These are phyloP conservation scores for Ptiloglossa arizonensis DNA, from an alignment of 1,140 invertebrate genomes.

Conservation along the genomic window DNA sequence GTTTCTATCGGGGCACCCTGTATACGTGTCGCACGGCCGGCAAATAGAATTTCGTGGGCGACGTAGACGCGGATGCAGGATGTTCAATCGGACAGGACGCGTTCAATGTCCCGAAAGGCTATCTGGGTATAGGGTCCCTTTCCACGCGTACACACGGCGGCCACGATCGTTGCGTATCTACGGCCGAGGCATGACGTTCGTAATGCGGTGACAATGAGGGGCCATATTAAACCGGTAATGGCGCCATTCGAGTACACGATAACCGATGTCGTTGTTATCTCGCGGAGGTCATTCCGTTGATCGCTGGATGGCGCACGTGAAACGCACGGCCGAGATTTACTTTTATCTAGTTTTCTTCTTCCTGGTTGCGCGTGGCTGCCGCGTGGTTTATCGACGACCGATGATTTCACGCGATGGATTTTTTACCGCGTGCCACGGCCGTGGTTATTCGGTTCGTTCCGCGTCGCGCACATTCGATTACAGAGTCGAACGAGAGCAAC, in stretches of 20 bases:
- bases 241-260: slow-evolving; percentile 60
- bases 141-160: slow-evolving; percentile 15
- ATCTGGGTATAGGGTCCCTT: slow-evolving; percentile 70
- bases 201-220: slow-evolving; percentile 62
- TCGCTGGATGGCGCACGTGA: background rate
- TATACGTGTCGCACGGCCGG: slow-evolving; percentile 34
- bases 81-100: slow-evolving; percentile 76
- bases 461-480: background rate
- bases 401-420: background rate
- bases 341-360: slow-evolving; percentile 19
- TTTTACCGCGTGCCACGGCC: no score
- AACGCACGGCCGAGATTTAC: slow-evolving; percentile 4
- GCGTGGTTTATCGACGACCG: background rate
- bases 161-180: background rate
- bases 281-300: slow-evolving; percentile 8
- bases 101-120: slow-evolving; percentile 77
- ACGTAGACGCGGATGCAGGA: slow-evolving; percentile 58
- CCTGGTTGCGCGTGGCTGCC: background rate
- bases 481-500: background rate
- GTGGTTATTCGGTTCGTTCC: no score
- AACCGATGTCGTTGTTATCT: slow-evolving; percentile 43
- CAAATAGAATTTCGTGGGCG: slow-evolving; percentile 72
- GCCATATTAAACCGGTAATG: slow-evolving; percentile 67
- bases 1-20: background rate
- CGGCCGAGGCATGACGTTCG: slow-evolving; percentile 45